Evolutionary conservation across 1,140 invertebrate genomes (phyloP), one percentile per base, ranked within the genome.

Genomic region (Chrysomallon squamiferum): DNA sequence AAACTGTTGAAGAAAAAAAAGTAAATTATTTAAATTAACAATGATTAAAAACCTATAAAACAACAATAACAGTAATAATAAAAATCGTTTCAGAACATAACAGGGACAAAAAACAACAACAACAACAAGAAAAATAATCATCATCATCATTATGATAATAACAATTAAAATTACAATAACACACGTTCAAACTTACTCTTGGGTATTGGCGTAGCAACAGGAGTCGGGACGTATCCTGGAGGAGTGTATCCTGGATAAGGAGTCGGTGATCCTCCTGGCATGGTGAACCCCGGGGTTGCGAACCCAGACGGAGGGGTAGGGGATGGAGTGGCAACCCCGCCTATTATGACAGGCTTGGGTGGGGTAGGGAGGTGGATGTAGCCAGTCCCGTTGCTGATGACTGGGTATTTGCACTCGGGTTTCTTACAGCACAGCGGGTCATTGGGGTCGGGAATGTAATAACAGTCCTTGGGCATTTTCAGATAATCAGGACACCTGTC

Each of bases 401-500:
- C 22, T 3, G 66, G 56, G 63, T 72, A 67, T 66, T 70, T 59
- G 67, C 77, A 79, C 20, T 58, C 25, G 11, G 67, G 66, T 43
- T 62, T 70, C 71, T 75, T 64, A 43, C 66, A 68, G 65, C 77
- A 79, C 33, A 75, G 75, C n/a, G 59, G 65, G 35, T 77, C 73
- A 11, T 27, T 59, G 20, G 77, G 75, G 62, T 77, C 77, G 18
- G 59, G 59, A n/a, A 70, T 43, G 65, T 75, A 20, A 13, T 45
- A 54, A 45, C 77, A 79, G 57, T 69, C 63, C 2, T 56, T 22
- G 5, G 77, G 77, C 11, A 79, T 47, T 27, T 70, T 67, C 7
- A 15, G 35, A 38, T 38, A 38, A 15, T 38, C 35, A 5, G 35
- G 35, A 38, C 35, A 38, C 15, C 35, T 38, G 35, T 38, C 6